phyloP scores from a whole-genome alignment of 1,140 invertebrate species.

The Drosophila rhopaloa region DNA sequence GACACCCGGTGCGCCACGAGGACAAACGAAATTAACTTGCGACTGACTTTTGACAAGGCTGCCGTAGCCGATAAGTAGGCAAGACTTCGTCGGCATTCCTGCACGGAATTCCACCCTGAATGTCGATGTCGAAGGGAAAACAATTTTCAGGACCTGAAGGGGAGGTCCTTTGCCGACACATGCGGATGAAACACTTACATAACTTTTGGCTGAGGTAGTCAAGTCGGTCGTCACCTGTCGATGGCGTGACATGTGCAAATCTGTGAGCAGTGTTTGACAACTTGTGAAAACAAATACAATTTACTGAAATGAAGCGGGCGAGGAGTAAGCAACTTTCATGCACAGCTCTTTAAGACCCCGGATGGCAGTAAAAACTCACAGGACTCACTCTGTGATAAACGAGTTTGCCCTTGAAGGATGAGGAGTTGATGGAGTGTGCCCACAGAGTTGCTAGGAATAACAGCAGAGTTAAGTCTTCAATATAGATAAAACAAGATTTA shows the following conservation, averaged over 20 bases:
- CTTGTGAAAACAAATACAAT: constrained; percentile 55
- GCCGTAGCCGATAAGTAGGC: constrained; percentile 63
- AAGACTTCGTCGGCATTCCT: constrained; percentile 54
- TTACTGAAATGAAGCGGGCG: constrained; percentile 16
- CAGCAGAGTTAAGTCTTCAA: neutral
- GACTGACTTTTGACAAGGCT: constrained; percentile 60
- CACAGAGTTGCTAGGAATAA: neutral
- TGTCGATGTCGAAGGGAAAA: neutral
- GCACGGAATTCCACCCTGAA: constrained; percentile 12
- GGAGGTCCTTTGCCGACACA: constrained; percentile 6
- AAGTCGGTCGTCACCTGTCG: constrained; percentile 35
- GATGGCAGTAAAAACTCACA: constrained; percentile 50
- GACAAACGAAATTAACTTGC: constrained; percentile 72
- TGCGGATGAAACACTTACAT: constrained; percentile 41
- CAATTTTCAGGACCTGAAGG: neutral
- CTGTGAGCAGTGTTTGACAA: constrained; percentile 48
- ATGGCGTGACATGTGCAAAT: constrained; percentile 58
- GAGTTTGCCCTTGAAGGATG: constrained; percentile 40
- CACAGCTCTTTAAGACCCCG: constrained; percentile 41
- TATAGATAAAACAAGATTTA: neutral
- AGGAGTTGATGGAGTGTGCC: neutral
- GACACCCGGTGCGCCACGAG: constrained; percentile 44
- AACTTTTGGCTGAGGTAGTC: constrained; percentile 47
- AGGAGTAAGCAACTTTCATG: constrained; percentile 26
- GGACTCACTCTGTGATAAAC: constrained; percentile 58